Evolutionary conservation across 1,140 invertebrate genomes (phyloP).

Genomic region (Euschistus heros): DNA sequence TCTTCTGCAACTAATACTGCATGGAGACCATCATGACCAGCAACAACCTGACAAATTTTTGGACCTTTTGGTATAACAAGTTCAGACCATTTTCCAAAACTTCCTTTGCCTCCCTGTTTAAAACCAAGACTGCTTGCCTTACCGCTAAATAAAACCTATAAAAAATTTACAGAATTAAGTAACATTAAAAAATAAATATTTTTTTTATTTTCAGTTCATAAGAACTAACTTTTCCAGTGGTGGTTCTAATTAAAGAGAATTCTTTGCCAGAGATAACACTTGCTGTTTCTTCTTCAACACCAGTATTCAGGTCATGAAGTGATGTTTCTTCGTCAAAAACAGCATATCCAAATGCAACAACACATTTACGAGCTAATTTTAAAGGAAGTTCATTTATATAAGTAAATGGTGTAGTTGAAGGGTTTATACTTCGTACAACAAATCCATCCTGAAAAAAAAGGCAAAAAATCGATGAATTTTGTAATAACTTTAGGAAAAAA

Average conservation of each 20-base stretch:
- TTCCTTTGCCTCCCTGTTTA: slow-evolving; percentile 46
- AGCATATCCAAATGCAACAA: slow-evolving; percentile 62
- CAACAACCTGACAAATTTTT: slow-evolving; percentile 64
- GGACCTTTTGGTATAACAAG: slow-evolving; percentile 62
- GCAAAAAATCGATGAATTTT: no score
- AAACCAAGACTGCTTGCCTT: slow-evolving; percentile 64
- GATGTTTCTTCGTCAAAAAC: slow-evolving; percentile 54
- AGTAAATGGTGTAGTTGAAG: slow-evolving; percentile 46
- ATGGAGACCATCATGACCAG: slow-evolving; percentile 89
- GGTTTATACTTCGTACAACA: slow-evolving; percentile 66
- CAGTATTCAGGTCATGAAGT: slow-evolving; percentile 41
- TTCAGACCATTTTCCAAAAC: slow-evolving; percentile 59
- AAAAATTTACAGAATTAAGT: not conserved
- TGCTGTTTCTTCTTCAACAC: slow-evolving; percentile 57
- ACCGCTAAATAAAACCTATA: slow-evolving; percentile 61
- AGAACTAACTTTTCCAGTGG: slow-evolving; percentile 56
- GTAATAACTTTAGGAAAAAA: no score
- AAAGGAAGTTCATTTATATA: slow-evolving; percentile 57
- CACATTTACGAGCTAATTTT: slow-evolving; percentile 66
- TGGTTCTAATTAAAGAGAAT: slow-evolving; percentile 67
- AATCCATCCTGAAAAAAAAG: slow-evolving; percentile 63
- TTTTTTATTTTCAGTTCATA: not conserved
- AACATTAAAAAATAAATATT: not conserved
- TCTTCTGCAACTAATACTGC: slow-evolving; percentile 80
- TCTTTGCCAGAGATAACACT: slow-evolving; percentile 67